Evolutionary conservation across 2,888 invertebrate genomes (phyloP).

Genomic region (Andrena praecox): DNA sequence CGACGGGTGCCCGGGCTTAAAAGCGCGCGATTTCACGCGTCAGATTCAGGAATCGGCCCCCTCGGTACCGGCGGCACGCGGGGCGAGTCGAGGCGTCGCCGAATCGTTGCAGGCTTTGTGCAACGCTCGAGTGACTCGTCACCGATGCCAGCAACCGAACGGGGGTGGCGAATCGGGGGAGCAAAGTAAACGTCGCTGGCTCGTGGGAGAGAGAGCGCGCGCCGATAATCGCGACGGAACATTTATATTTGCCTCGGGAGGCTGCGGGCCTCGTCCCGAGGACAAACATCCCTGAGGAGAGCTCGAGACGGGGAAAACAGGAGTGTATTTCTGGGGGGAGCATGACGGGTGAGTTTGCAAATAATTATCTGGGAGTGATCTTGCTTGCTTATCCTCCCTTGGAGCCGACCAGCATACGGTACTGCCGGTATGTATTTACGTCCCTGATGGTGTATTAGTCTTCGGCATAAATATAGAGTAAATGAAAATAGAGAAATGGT

Average conservation of each 20-base stretch:
- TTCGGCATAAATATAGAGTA: conserved; percentile 7
- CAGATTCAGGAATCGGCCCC: conserved; percentile 63
- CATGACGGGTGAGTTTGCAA: conserved; percentile 46
- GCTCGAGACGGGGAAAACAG: conserved; percentile 21
- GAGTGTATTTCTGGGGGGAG: conserved; percentile 29
- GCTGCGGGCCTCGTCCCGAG: conserved; percentile 12
- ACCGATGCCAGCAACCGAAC: conserved; percentile 34
- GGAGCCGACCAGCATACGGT: neutral
- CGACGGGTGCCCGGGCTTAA: conserved; percentile 13
- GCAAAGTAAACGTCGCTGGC: conserved; percentile 43
- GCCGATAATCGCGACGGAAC: conserved; percentile 42
- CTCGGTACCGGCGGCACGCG: neutral
- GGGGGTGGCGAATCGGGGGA: conserved; percentile 35
- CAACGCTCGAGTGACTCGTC: conserved; percentile 63
- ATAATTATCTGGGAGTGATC: conserved; percentile 44
- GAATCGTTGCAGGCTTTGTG: conserved; percentile 63
- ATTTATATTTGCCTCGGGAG: conserved; percentile 45
- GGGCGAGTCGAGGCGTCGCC: conserved; percentile 11
- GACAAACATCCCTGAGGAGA: conserved; percentile 41
- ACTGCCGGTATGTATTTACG: conserved; percentile 20
- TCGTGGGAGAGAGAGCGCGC: conserved; percentile 48
- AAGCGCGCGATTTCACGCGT: conserved; percentile 68
- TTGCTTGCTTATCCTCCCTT: conserved; percentile 4
- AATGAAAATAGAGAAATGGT: neutral
- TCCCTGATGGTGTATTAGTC: neutral